Percentiles rank a stretch among this genome's conserved stretches.
These are phyloP conservation scores for Anoplopoma fimbria DNA, from an alignment of 2,113 vertebrate species.

Conservation along the genomic window DNA sequence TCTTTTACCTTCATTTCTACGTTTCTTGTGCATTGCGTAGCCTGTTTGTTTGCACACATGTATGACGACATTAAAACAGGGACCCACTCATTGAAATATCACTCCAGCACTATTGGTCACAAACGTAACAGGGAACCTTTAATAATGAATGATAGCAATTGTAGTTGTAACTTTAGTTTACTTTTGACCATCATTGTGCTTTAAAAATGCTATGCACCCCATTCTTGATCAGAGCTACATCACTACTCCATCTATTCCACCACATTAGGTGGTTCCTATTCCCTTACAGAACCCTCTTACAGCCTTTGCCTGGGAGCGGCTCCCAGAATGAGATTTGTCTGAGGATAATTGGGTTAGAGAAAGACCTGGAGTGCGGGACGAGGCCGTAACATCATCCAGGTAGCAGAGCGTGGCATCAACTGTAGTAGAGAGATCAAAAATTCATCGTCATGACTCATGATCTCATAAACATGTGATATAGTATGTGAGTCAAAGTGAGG, in stretches of 20 bases:
- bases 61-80: background rate
- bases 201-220: background rate
- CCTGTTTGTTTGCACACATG: background rate
- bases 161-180: background rate
- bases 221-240: slow-evolving; percentile 26
- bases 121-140: background rate
- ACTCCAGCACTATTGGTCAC: background rate
- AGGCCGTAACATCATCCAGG: slow-evolving; percentile 69
- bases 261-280: slow-evolving; percentile 15
- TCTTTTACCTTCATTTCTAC: no score
- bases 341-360: slow-evolving; percentile 73
- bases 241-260: background rate
- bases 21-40: background rate
- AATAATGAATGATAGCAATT: background rate
- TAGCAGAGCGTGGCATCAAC: slow-evolving; percentile 52
- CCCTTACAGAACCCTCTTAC: slow-evolving; percentile 32
- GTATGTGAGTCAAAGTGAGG: slow-evolving; percentile 44
- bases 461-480: slow-evolving; percentile 61
- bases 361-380: slow-evolving; percentile 48
- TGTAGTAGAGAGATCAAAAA: slow-evolving; percentile 52
- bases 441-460: slow-evolving; percentile 63
- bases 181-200: background rate
- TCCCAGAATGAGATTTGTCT: slow-evolving; percentile 80
- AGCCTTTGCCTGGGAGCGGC: slow-evolving; percentile 54
- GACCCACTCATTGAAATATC: background rate